phyloP scores from a whole-genome alignment of 2,888 invertebrate species.

The Lasioglossum lativentre region DNA sequence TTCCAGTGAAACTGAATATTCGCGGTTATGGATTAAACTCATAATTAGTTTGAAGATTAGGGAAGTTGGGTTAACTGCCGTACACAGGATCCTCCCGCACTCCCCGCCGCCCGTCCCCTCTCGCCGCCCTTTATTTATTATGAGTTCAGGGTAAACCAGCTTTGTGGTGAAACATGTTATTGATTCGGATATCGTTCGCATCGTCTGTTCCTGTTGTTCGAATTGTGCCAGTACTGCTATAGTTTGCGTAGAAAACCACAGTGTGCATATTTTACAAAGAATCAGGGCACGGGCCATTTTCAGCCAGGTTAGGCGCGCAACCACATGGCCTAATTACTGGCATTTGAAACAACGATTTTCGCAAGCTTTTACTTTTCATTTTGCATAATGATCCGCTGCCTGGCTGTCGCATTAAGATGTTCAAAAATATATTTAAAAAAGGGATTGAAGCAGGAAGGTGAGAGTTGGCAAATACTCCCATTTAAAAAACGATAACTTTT shows the following conservation, averaged over 20 bases:
- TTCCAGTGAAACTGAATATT: constrained; percentile 63
- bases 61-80: constrained; percentile 74
- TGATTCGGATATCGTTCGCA: constrained; percentile 48
- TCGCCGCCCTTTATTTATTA: constrained; percentile 53
- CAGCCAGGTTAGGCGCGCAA: too few species aligned
- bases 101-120: neutral
- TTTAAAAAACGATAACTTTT: too few species aligned
- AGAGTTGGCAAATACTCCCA: too few species aligned
- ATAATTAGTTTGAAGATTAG: constrained; percentile 80
- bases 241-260: neutral
- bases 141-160: constrained; percentile 48
- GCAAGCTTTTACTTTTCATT: neutral
- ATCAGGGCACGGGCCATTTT: neutral
- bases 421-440: too few species aligned
- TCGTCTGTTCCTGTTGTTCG: constrained; percentile 19
- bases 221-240: neutral
- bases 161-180: constrained; percentile 51
- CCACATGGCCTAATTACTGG: too few species aligned
- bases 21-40: constrained; percentile 73
- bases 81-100: constrained; percentile 43
- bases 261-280: neutral
- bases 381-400: neutral
- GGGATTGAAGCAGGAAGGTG: too few species aligned
- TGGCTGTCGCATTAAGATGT: too few species aligned
- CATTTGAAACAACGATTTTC: too few species aligned